Evolutionary conservation across 2,888 invertebrate species (phyloP).

Genomic region (Tachina fera): DNA sequence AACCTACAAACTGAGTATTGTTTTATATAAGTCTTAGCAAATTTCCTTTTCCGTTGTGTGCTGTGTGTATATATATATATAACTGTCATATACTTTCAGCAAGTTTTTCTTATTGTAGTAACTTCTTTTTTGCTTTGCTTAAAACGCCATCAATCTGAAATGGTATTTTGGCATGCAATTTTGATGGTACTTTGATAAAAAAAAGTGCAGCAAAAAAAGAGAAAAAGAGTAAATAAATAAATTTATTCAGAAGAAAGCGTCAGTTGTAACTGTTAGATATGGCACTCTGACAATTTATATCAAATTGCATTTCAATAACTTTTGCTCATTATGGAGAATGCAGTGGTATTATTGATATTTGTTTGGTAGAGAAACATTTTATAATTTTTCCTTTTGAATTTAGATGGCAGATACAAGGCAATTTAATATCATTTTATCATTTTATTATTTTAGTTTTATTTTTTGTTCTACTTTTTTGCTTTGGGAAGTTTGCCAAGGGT

Average conservation of each 20-base stretch:
- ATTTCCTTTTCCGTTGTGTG: conserved; percentile 46
- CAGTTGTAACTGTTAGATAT: conserved; percentile 61
- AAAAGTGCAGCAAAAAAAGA: conserved; percentile 5
- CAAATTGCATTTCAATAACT: conserved; percentile 46
- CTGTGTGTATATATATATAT: conserved; percentile 4
- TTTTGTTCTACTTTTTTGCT: too few species aligned
- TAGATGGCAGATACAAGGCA: neutral
- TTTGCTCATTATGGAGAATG: conserved; percentile 71
- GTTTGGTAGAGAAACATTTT: neutral
- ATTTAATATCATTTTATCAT: neutral
- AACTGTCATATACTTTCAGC: conserved; percentile 63
- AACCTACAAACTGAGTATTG: conserved; percentile 43
- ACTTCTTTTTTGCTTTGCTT: neutral
- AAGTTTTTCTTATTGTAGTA: conserved; percentile 16
- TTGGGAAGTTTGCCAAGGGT: too few species aligned
- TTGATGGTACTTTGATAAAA: conserved; percentile 23
- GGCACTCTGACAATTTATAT: conserved; percentile 52
- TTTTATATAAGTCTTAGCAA: neutral
- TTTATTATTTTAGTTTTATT: neutral
- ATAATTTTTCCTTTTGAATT: neutral
- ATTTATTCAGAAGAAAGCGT: conserved; percentile 32
- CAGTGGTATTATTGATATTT: conserved; percentile 23
- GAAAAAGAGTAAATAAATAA: conserved; percentile 32
- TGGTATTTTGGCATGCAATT: conserved; percentile 79
- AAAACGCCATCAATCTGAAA: conserved; percentile 72